Evolutionary conservation across 2,888 invertebrate genomes (phyloP).

Genomic region (Phengaris alcon): DNA sequence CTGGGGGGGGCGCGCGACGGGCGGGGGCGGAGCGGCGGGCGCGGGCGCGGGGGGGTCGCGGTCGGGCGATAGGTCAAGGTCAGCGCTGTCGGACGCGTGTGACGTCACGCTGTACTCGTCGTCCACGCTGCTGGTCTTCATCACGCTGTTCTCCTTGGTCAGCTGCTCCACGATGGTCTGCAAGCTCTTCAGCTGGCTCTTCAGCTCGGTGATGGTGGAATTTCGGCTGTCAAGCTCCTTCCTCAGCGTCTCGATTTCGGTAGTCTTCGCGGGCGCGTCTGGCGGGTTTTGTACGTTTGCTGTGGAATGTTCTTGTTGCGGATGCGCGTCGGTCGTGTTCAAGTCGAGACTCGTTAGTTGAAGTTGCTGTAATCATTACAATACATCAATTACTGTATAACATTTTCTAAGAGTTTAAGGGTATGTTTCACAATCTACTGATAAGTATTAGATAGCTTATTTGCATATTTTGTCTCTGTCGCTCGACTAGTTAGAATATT

Average conservation of each 20-base stretch:
- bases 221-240: slow-evolving; percentile 82
- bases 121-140: slow-evolving; percentile 78
- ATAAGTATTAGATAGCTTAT: too few relatives aligned
- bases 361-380: slow-evolving; percentile 3
- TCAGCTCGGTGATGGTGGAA: slow-evolving; percentile 82
- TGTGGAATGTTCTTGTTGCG: slow-evolving; percentile 55
- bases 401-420: too few relatives aligned
- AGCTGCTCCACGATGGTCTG: slow-evolving; percentile 86
- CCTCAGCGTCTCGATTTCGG: slow-evolving; percentile 60
- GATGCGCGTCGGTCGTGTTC: slow-evolving; percentile 59
- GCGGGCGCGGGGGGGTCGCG: slow-evolving; percentile 38
- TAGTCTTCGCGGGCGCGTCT: slow-evolving; percentile 43
- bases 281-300: slow-evolving; percentile 40
- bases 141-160: slow-evolving; percentile 87
- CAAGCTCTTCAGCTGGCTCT: slow-evolving; percentile 80
- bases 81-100: slow-evolving; percentile 59
- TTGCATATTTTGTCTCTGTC: too few relatives aligned
- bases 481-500: too few relatives aligned
- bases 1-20: slow-evolving; percentile 47
- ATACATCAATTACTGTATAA: neutral
- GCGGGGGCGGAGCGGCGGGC: slow-evolving; percentile 57
- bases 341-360: slow-evolving; percentile 7
- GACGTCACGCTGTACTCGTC: slow-evolving; percentile 68
- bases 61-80: slow-evolving; percentile 44
- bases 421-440: too few relatives aligned